Conservation (phyloP, 2,113 vertebrate species). For the Equus przewalskii region DNA sequence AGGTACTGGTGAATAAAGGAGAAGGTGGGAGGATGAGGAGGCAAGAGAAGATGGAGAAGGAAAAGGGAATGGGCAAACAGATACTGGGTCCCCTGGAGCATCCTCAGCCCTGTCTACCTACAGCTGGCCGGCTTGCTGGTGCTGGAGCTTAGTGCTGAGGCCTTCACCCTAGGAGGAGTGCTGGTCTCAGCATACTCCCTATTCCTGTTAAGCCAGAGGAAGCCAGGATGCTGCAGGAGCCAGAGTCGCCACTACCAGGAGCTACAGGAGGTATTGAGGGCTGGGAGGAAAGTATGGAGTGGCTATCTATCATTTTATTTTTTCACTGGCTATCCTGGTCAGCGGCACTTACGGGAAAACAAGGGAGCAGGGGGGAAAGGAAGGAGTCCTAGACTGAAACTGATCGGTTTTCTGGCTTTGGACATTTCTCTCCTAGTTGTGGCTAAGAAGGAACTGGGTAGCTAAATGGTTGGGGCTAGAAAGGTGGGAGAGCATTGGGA, state of each 20-base stretch:
- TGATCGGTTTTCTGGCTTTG: slow-evolving; percentile 44
- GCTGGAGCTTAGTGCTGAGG: slow-evolving; percentile 70
- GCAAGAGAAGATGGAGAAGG: background rate
- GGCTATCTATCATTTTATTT: background rate
- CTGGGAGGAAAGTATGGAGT: background rate
- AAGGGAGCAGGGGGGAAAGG: background rate
- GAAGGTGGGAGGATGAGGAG: background rate
- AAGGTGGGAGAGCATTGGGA: background rate
- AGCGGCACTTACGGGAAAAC: background rate
- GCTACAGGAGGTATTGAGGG: slow-evolving; percentile 71
- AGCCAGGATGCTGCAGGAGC: slow-evolving; percentile 75
- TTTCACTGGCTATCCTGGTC: background rate
- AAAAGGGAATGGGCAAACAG: background rate
- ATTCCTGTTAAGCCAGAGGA: slow-evolving; percentile 78
- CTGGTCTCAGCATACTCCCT: slow-evolving; percentile 73
- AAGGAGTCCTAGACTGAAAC: background rate
- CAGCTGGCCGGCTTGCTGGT: slow-evolving; percentile 72
- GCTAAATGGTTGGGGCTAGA: background rate
- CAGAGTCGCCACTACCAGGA: slow-evolving; percentile 73
- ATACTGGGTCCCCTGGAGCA: background rate
- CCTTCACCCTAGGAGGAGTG: slow-evolving; percentile 70
- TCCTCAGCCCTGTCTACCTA: slow-evolving; percentile 34
- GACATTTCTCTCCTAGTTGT: background rate
- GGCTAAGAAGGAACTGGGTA: background rate
- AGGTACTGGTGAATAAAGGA: slow-evolving; percentile 65